A percentile compares a stretch with the other conserved stretches of the same genome.
phyloP scores from a whole-genome alignment of 2,113 vertebrate species.

The rat (Rattus norvegicus) region GRCr8 NC_086029.1:48351501-48352000 shows the following conservation, averaged over 20 bases:
- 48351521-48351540: neutral
- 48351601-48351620: neutral
- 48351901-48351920: neutral
- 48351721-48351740: neutral
- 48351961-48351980: no score
- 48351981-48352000: no score
- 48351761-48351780: neutral
- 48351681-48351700: no score
- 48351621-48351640: neutral
- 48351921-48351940: neutral
- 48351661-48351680: neutral
- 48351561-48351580: neutral
- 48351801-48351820: fast-evolving
- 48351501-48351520: neutral
- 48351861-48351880: neutral
- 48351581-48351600: fast-evolving
- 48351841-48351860: fast-evolving
- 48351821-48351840: fast-evolving
- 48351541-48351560: neutral
- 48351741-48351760: fast-evolving
- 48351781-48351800: neutral
- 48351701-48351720: neutral
- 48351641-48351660: neutral
- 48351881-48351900: no score
- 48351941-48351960: no score